Evolutionary conservation across 2,113 vertebrate species (phyloP), one percentile per base, ranked within the genome.

Genomic region (Stigmatopora nigra): DNA sequence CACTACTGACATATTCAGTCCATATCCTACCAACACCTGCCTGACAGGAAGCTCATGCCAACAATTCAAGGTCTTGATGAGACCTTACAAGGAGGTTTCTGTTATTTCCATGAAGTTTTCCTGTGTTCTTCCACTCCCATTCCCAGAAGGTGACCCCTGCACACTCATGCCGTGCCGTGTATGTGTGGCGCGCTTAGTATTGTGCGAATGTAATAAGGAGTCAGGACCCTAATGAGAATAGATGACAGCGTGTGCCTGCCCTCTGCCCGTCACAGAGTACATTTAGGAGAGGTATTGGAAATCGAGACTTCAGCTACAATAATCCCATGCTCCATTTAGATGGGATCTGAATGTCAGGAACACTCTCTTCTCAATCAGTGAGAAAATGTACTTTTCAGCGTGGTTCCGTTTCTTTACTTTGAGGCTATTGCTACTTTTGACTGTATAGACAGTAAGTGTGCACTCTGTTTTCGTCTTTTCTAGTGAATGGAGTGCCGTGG

Each of bases 401-500:
- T 67, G 59, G 61, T 65, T 65, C 56, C 62, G 64, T 75, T 73
- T 70, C 36, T 75, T 74, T 67, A 64, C 44, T 61, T 70, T 67
- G 65, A 76, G 60, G 68, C 73, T 60, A 65, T 70, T 73, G 60
- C 67, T 74, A 70, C 63, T 53, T 72, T 78, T 61, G 69, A 78
- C 71, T 68, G 76, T 68, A 31, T 31, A 76, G 70, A 31, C 56
- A 22, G 5, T 74, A 61, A 60, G 63, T 73, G 70, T 63, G 63
- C 60, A 58, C 62, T 20, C 19, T 45, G 20, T 2, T 75, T 7
- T 55, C 60, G 35, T 51, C 47, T 70, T 88, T 88, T 67, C 41
- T 22, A 89, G 88, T 88, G 81, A 98, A 95, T 85, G 95, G 95
- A 74, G 92, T 97, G 81, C 87, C 95, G 49, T 99, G 96, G 96